These are phyloP conservation scores for Furcula furcula DNA, from an alignment of 2,888 invertebrate genomes.

Conservation along the genomic window DNA sequence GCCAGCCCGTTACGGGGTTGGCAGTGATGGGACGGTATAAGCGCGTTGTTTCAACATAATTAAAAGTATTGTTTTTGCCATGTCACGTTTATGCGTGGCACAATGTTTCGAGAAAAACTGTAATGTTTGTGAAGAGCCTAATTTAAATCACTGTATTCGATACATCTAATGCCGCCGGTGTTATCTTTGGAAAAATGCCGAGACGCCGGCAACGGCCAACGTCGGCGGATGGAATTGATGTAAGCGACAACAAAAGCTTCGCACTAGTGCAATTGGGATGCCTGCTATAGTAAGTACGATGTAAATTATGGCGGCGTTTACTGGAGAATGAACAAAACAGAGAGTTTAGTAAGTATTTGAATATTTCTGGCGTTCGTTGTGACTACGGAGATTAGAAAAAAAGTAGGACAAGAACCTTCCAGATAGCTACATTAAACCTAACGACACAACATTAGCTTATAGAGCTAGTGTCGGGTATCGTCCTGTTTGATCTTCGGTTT, in stretches of 20 bases:
- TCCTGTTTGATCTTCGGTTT: no score
- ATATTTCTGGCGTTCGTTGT: not conserved
- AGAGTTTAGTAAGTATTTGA: not conserved
- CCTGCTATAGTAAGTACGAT: not conserved
- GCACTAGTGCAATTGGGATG: constrained; percentile 15
- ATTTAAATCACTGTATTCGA: constrained; percentile 17
- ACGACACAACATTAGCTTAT: no score
- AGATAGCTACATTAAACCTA: no score
- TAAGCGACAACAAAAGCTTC: constrained; percentile 10
- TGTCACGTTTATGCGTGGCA: no score
- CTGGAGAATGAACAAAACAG: not conserved
- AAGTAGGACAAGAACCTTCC: no score
- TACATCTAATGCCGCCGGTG: constrained; percentile 19
- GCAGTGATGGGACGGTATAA: no score
- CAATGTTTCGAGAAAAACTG: no score
- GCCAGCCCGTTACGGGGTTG: no score
- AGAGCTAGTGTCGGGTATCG: no score
- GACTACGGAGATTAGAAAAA: not conserved
- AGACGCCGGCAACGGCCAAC: constrained; percentile 17
- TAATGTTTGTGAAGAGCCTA: no score
- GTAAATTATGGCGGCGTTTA: not conserved
- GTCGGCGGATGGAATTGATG: constrained; percentile 10
- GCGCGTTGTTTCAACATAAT: no score
- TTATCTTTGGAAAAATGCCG: constrained; percentile 38
- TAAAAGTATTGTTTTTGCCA: no score